Evolutionary conservation across 1,140 invertebrate species (phyloP).

Genomic region (Caenorhabditis remanei): DNA sequence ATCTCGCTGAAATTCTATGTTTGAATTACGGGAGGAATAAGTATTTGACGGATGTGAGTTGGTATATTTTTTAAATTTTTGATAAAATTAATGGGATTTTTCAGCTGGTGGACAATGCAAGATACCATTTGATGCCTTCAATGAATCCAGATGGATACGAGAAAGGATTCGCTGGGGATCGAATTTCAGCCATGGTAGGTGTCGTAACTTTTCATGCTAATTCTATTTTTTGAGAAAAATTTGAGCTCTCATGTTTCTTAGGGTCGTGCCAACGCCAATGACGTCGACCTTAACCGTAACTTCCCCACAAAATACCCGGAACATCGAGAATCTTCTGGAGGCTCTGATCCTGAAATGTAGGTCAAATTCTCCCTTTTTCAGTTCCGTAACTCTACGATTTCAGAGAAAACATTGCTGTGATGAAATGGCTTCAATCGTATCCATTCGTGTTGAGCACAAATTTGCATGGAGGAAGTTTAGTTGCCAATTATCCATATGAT

Average conservation of each 20-base stretch:
- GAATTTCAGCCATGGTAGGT: constrained; percentile 64
- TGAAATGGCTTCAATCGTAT: constrained; percentile 88
- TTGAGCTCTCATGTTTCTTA: constrained; percentile 60
- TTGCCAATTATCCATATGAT: constrained; percentile 94
- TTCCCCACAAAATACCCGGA: constrained; percentile 91
- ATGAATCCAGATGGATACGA: constrained; percentile 99
- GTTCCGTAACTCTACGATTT: not conserved
- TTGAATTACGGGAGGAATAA: constrained; percentile 86
- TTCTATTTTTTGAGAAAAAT: not conserved
- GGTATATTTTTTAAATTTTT: no score
- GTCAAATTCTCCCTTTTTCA: not conserved
- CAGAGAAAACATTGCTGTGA: constrained; percentile 88
- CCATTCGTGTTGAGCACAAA: constrained; percentile 97
- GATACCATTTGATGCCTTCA: constrained; percentile 90
- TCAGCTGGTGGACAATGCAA: constrained; percentile 84
- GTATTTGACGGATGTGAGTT: constrained; percentile 81
- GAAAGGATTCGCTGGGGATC: constrained; percentile 82
- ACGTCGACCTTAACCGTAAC: constrained; percentile 93
- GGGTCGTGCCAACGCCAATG: constrained; percentile 87
- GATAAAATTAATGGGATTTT: not conserved
- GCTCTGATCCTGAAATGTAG: not conserved
- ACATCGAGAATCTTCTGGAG: constrained; percentile 80
- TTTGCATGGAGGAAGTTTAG: constrained; percentile 89
- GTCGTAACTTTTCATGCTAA: constrained; percentile 69
- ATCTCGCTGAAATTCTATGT: constrained; percentile 88